A percentile compares a stretch with the other conserved stretches of the same genome.
Evolutionary conservation across 2,113 vertebrate species (phyloP).

Genomic region (Morone chrysops): DNA sequence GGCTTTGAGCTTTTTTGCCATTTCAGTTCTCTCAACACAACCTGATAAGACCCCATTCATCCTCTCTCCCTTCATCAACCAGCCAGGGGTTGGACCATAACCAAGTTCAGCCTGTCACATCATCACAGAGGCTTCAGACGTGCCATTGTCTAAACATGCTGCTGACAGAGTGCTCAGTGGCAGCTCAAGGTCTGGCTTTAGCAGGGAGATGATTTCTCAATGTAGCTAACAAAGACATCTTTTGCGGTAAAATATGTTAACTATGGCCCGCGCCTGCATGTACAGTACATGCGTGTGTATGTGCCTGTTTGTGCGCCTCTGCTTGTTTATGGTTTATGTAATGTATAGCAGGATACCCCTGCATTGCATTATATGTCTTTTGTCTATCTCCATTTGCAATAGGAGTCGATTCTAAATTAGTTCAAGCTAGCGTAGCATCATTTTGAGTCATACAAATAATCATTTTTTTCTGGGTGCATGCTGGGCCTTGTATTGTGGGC

Average conservation of each 20-base stretch:
- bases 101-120: constrained; percentile 70
- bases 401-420: constrained; percentile 36
- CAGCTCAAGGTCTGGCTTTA: constrained; percentile 46
- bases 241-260: constrained; percentile 38
- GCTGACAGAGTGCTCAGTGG: constrained; percentile 46
- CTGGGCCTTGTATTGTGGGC: constrained; percentile 40
- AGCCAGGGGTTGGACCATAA: constrained; percentile 53
- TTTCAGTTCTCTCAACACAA: constrained; percentile 65
- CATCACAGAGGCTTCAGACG: constrained; percentile 55
- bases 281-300: neutral
- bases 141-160: constrained; percentile 51
- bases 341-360: constrained; percentile 10
- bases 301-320: neutral
- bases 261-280: constrained; percentile 13
- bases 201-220: constrained; percentile 45
- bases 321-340: constrained; percentile 12
- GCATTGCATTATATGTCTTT: constrained; percentile 44
- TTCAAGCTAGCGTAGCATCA: constrained; percentile 28
- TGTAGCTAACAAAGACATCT: constrained; percentile 45
- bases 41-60: constrained; percentile 72
- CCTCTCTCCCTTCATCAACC: constrained; percentile 54
- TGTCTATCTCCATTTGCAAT: constrained; percentile 52
- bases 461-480: constrained; percentile 11
- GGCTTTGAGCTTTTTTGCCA: constrained; percentile 57
- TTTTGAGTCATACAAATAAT: constrained; percentile 49